Evolutionary conservation across 2,888 invertebrate species (phyloP).

Genomic region (Chrysomela aeneicollis): DNA sequence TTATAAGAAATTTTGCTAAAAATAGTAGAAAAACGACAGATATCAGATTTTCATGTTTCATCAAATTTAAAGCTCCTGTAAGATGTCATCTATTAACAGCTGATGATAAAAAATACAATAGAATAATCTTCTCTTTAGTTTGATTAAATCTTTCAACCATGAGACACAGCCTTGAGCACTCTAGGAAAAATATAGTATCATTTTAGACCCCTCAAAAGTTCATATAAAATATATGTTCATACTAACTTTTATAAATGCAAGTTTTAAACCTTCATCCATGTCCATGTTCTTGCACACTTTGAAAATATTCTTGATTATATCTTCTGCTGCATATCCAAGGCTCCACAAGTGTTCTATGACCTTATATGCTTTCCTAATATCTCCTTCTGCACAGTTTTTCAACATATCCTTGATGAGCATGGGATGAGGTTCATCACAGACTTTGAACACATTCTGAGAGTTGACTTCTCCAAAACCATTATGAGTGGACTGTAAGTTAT

Average conservation of each 20-base stretch:
- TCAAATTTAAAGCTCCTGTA: too few species aligned
- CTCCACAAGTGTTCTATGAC: slow-evolving; percentile 87
- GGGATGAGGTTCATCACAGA: slow-evolving; percentile 99
- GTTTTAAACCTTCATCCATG: slow-evolving; percentile 80
- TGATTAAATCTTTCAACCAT: too few species aligned
- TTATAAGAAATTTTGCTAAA: too few species aligned
- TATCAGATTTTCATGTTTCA: too few species aligned
- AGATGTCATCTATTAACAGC: too few species aligned
- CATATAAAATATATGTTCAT: background rate
- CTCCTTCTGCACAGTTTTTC: slow-evolving; percentile 78
- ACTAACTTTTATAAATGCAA: slow-evolving; percentile 77
- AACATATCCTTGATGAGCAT: slow-evolving; percentile 92
- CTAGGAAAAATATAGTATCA: too few species aligned
- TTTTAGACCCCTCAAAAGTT: too few species aligned
- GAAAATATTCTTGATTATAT: slow-evolving; percentile 94
- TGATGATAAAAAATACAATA: too few species aligned
- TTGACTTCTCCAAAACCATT: slow-evolving; percentile 93
- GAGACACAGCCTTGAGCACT: too few species aligned
- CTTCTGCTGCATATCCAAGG: slow-evolving; percentile 95
- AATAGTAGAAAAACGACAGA: too few species aligned
- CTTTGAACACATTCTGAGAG: slow-evolving; percentile 95
- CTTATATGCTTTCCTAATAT: slow-evolving; percentile 87
- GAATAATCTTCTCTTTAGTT: too few species aligned
- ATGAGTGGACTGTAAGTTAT: slow-evolving; percentile 95
- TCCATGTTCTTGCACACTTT: slow-evolving; percentile 89